Evolutionary conservation across 2,797 vertebrate species (phyloP).

Genomic region (Sylvia borin): DNA sequence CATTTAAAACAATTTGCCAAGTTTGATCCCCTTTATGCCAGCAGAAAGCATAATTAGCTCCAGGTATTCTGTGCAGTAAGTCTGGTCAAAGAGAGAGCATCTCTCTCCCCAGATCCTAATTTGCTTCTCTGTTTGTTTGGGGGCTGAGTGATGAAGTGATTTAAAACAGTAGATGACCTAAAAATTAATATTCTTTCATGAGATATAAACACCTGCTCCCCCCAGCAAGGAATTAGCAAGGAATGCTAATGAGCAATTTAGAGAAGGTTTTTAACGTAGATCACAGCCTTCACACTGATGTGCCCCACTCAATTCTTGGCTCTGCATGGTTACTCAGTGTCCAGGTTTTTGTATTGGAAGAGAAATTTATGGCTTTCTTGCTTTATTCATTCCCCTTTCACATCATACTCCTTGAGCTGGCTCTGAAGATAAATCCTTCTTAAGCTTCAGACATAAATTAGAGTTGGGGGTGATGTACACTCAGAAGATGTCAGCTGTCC

Average conservation of each 20-base stretch:
- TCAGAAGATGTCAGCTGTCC: slow-evolving; percentile 8
- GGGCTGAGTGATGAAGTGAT: neutral
- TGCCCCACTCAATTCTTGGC: neutral
- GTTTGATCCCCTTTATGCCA: neutral
- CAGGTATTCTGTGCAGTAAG: neutral
- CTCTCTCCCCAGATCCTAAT: neutral
- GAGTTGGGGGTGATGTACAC: neutral
- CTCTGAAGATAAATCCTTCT: slow-evolving; percentile 37
- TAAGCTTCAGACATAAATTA: slow-evolving; percentile 27
- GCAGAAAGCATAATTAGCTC: neutral
- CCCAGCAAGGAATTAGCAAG: neutral
- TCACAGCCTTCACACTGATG: neutral
- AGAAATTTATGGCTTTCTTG: slow-evolving; percentile 13
- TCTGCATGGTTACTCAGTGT: neutral
- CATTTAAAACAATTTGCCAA: neutral
- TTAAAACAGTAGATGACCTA: neutral
- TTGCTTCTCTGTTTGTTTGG: neutral
- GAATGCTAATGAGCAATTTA: neutral
- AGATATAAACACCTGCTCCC: neutral
- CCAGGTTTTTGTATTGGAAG: neutral
- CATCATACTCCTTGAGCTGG: neutral
- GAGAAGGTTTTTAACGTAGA: neutral
- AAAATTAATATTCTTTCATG: neutral
- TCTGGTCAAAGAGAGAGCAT: neutral
- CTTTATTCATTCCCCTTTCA: slow-evolving; percentile 33